Base-by-base conservation (phyloP, 2,797 vertebrate genomes). In the Menidia menidia region DNA sequence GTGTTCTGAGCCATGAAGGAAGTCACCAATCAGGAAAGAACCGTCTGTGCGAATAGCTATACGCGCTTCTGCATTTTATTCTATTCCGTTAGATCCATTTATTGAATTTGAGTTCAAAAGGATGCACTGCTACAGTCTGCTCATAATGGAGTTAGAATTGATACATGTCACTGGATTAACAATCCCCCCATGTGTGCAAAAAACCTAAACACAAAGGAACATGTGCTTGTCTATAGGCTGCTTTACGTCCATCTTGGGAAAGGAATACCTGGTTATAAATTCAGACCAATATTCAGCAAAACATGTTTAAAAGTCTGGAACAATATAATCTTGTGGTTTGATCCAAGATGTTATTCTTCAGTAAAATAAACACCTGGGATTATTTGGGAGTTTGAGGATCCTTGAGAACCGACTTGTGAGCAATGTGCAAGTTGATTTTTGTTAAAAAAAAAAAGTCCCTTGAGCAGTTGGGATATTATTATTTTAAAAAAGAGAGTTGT, bases 141-240 rank as follows among this genome's bases (percentile, higher is more conserved):
- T 57, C 62, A 52, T 39, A 68, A 62, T 44, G 61, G n/a, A 57
- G 25, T 47, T 19, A 41, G 10, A 67, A 64, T 65, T 41, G 54
- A 79, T 69, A 31, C 57, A 50, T 3, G 1, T 53, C 33, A 1
- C 73, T 53, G 48, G 62, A 75, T 68, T 55, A 70, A 71, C 78
- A 12, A 60, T 69, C 82, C 65, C 63, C 56, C 71, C 35, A 11
- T 68, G 45, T 73, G 56, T 66, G 60, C 70, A 78, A 62, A 51
- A 61, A 64, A 50, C 31, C 39, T 57, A 56, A 77, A 73, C 52
- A 74, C 12, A 56, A 43, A 31, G 55, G 47, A 69, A 25, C 10
- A 1, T 25, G 25, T 25, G 25, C 25, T 25, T 25, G 25, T 25
- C 25, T 25, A 25, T 25, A 57, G 25, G 25, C 42, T 52, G 0